A percentile compares a stretch with the other conserved stretches of the same genome.
These are phyloP conservation scores for Carassius gibelio DNA, from an alignment of 2,113 vertebrate species.

Conservation along the genomic window DNA sequence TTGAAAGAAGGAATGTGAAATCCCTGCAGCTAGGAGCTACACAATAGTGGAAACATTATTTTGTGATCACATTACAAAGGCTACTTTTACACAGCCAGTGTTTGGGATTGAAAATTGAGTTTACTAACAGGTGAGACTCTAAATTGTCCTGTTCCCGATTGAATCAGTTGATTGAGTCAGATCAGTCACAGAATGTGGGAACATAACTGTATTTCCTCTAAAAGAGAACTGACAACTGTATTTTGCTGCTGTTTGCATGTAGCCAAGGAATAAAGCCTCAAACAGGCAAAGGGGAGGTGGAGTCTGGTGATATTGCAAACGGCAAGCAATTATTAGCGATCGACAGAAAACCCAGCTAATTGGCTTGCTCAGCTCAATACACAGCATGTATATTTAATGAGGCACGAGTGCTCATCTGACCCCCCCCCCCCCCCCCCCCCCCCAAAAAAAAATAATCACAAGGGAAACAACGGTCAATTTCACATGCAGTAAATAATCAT, in stretches of 20 bases:
- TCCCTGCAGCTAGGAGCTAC: constrained; percentile 66
- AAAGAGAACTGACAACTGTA: constrained; percentile 14
- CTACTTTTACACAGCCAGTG: background rate
- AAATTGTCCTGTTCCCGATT: background rate
- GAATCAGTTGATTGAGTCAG: background rate
- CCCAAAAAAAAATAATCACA: constrained; percentile 44
- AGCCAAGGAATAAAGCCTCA: constrained; percentile 7
- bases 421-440: constrained; percentile 11
- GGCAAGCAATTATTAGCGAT: constrained; percentile 56
- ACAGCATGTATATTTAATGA: constrained; percentile 63
- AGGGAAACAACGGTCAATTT: constrained; percentile 54
- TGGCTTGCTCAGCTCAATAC: constrained; percentile 61
- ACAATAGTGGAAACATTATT: constrained; percentile 68
- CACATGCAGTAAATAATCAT: constrained; percentile 56
- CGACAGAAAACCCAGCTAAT: constrained; percentile 56
- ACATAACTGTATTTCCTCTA: background rate
- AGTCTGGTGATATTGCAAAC: constrained; percentile 38
- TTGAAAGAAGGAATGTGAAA: constrained; percentile 47
- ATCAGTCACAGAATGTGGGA: background rate
- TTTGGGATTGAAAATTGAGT: background rate
- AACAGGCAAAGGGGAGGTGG: constrained; percentile 35
- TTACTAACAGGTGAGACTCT: background rate
- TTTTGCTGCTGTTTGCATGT: background rate
- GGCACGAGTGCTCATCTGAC: constrained; percentile 53
- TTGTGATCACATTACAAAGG: constrained; percentile 65